Evolutionary conservation across 2,888 invertebrate genomes (phyloP), one percentile per base, ranked within the genome.

Genomic region (Pristionchus maxplancki): DNA sequence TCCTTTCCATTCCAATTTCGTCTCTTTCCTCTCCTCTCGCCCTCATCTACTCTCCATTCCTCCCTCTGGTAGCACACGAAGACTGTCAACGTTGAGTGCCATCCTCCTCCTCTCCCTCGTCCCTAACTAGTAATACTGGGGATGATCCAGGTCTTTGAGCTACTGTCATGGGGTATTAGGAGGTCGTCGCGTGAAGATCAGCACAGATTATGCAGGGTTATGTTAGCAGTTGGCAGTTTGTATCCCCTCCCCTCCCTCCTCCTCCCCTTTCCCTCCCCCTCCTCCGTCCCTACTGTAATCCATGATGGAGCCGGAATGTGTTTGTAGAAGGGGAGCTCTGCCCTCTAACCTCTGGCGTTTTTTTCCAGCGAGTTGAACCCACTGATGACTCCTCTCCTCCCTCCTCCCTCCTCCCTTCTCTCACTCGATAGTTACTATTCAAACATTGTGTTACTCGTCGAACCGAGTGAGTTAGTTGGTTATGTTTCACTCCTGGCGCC

Each of bases 1-100:
- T 31, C n/a, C 74, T 78, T 78, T 78, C 74, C 74, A 78, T 78
- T 78, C 74, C 74, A 78, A 78, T 78, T 78, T 78, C n/a, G 74
- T 78, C 37, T 17, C 71, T 37, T 34, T 17, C 71, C 37, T 71
- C 44, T 78, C 74, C 28, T 64, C 31, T 17, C 31, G 31, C 64
- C 13, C 64, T 40, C 71, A 37, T 71, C 71, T 37, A 37, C 71
- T 28, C 74, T 37, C 44, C 74, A 24, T 37, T 78, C 44, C 31
- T 64, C 71, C 31, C 64, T 44, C 44, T 28, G 53, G 53, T 53
- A 20, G 17, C 53, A 3, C 20, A 71, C 67, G 34, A 31, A 71
- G 67, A 34, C 67, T 31, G 34, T 71, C 67, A 53, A 53, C 53
- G 37, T 37, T 71, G 17, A 37, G 67, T 34, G 67, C 62, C 53